phyloP scores from a whole-genome alignment of 2,797 vertebrate genomes.

The Hybognathus amarus region DNA sequence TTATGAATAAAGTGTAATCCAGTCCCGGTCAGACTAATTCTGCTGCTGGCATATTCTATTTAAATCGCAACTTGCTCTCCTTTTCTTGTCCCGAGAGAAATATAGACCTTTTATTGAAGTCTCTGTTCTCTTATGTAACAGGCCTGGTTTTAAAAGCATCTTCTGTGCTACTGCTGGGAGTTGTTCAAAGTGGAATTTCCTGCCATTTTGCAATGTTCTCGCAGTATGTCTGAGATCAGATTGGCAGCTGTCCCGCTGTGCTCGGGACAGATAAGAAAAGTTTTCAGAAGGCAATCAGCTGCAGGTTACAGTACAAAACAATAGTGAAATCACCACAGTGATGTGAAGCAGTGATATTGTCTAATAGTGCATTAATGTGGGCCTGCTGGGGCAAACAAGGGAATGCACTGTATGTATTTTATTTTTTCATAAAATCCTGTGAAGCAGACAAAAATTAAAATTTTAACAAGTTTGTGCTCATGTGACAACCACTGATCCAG shows the following conservation, averaged over 20 bases:
- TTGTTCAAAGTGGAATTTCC: constrained; percentile 77
- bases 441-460: not conserved
- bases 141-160: constrained; percentile 62
- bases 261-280: constrained; percentile 68
- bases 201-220: constrained; percentile 76
- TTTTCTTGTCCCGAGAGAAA: constrained; percentile 25
- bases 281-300: constrained; percentile 63
- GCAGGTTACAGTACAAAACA: constrained; percentile 40
- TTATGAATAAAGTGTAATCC: not conserved
- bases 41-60: not conserved
- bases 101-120: constrained; percentile 35
- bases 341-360: constrained; percentile 11
- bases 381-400: not conserved
- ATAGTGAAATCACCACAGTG: constrained; percentile 28
- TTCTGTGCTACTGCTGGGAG: constrained; percentile 59
- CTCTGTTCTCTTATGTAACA: constrained; percentile 38
- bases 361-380: not conserved
- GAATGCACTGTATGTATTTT: not conserved
- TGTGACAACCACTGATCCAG: not conserved
- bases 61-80: not conserved
- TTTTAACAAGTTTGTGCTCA: not conserved
- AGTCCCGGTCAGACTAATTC: not conserved
- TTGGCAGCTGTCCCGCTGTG: constrained; percentile 69
- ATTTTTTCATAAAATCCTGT: not conserved
- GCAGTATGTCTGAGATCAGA: constrained; percentile 71